Conservation (phyloP, 1,140 invertebrate genomes). For the Drosophila burlai region DNA sequence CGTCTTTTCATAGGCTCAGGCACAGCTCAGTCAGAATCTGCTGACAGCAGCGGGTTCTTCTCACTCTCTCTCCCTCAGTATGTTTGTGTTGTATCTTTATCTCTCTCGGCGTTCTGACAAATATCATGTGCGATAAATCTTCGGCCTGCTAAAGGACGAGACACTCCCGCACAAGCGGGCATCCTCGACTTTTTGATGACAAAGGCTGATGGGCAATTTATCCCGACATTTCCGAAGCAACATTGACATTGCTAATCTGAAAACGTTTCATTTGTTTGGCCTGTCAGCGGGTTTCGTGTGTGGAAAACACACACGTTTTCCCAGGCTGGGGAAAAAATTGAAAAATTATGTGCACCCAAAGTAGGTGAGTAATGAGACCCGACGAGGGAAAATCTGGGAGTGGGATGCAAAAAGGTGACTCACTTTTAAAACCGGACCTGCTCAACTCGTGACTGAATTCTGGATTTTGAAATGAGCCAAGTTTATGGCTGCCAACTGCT, state of each 20-base stretch:
- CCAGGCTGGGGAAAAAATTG: not conserved
- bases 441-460: slow-evolving; percentile 30
- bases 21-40: slow-evolving; percentile 41
- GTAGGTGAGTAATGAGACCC: slow-evolving; percentile 36
- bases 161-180: slow-evolving; percentile 11
- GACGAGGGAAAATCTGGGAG: slow-evolving; percentile 1
- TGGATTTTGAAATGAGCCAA: slow-evolving; percentile 8
- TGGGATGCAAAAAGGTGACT: slow-evolving; percentile 32
- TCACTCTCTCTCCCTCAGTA: slow-evolving; percentile 12
- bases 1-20: slow-evolving; percentile 48
- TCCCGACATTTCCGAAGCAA: slow-evolving; percentile 51
- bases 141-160: slow-evolving; percentile 26
- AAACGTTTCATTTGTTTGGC: slow-evolving; percentile 51
- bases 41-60: slow-evolving; percentile 50
- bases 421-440: slow-evolving; percentile 31
- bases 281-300: slow-evolving; percentile 36
- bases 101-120: slow-evolving; percentile 59
- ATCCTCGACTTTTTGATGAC: slow-evolving; percentile 54
- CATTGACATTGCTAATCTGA: slow-evolving; percentile 61
- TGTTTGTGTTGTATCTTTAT: slow-evolving; percentile 51
- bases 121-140: slow-evolving; percentile 74
- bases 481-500: slow-evolving; percentile 7
- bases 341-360: slow-evolving; percentile 19
- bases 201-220: slow-evolving; percentile 61
- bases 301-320: slow-evolving; percentile 13